Evolutionary conservation across 2,113 vertebrate species (phyloP).

Genomic region (Ranitomeya variabilis): DNA sequence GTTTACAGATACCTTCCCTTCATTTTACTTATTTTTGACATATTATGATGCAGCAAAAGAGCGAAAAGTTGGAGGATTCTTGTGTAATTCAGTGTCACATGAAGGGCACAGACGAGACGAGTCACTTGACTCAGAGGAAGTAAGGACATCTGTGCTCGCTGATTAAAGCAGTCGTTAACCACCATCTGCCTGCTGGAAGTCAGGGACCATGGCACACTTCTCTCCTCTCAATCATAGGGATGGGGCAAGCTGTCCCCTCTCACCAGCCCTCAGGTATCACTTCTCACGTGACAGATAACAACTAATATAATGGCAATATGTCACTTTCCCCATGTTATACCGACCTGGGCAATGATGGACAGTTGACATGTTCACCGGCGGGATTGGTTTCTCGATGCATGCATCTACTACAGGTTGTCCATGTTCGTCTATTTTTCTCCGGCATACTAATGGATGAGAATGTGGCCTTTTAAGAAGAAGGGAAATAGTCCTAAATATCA

Average conservation of each 20-base stretch:
- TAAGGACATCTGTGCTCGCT: slow-evolving; percentile 34
- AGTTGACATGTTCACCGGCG: slow-evolving; percentile 1
- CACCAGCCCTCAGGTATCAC: slow-evolving; percentile 19
- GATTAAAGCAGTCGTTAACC: slow-evolving; percentile 25
- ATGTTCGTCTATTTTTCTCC: neutral
- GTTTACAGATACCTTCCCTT: too few relatives aligned
- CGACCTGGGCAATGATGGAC: neutral
- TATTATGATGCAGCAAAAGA: neutral
- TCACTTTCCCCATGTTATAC: slow-evolving; percentile 4
- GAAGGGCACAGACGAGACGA: slow-evolving; percentile 2
- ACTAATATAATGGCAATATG: slow-evolving; percentile 27
- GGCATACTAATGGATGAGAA: neutral
- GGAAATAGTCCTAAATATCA: too few relatives aligned
- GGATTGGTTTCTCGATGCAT: neutral
- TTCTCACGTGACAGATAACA: slow-evolving; percentile 1
- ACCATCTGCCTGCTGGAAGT: slow-evolving; percentile 26
- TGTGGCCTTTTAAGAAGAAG: neutral
- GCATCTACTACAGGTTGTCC: neutral
- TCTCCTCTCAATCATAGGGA: slow-evolving; percentile 3
- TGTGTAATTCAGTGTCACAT: slow-evolving; percentile 16
- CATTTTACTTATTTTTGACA: neutral
- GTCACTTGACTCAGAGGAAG: slow-evolving; percentile 35
- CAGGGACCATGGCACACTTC: slow-evolving; percentile 10
- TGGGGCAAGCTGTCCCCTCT: neutral
- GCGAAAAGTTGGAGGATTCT: neutral